phyloP scores from a whole-genome alignment of 2,797 vertebrate genomes.

The Microhierax caerulescens region DNA sequence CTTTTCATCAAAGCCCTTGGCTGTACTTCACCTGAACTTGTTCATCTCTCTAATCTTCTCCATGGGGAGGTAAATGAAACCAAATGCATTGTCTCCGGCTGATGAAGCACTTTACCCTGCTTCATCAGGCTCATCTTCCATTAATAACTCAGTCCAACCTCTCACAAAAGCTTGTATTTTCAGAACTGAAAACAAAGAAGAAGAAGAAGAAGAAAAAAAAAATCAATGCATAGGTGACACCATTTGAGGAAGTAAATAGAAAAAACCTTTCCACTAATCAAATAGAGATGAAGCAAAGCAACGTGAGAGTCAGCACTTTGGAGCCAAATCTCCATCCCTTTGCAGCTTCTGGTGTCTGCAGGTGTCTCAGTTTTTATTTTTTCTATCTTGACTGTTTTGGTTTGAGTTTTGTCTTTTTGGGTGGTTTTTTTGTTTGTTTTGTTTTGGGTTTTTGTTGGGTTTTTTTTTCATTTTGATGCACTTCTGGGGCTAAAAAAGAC shows the following conservation, averaged over 20 bases:
- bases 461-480: not conserved
- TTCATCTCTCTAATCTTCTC: not conserved
- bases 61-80: not conserved
- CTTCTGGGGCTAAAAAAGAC: not conserved
- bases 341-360: not conserved
- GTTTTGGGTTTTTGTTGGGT: no score
- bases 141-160: not conserved
- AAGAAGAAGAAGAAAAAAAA: not conserved
- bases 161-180: not conserved
- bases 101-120: not conserved
- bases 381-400: rapidly evolving
- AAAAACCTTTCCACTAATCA: not conserved
- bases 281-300: not conserved
- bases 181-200: not conserved
- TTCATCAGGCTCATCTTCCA: not conserved
- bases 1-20: not conserved
- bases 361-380: not conserved
- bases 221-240: not conserved
- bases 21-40: not conserved
- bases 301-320: not conserved
- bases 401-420: not conserved
- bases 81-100: not conserved
- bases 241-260: not conserved
- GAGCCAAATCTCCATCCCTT: not conserved
- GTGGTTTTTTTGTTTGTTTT: not conserved